A percentile compares a stretch with the other conserved stretches of the same genome.
Evolutionary conservation across 1,140 invertebrate genomes (phyloP).

Genomic region (Musca vetustissima): DNA sequence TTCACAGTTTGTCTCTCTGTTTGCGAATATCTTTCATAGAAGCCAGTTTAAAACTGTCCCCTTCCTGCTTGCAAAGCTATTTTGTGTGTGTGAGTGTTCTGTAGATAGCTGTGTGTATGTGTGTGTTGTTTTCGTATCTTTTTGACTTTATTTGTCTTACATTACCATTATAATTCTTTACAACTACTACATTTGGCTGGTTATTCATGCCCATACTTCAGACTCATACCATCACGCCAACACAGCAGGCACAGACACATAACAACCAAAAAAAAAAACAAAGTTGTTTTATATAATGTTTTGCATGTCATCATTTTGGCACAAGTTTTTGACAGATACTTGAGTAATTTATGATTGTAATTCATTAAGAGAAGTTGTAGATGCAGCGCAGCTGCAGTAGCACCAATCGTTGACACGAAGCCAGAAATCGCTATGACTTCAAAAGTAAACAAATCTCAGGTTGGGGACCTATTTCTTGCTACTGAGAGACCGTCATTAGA

Average conservation of each 20-base stretch:
- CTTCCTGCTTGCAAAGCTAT: neutral
- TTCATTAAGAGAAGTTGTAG: slow-evolving; percentile 23
- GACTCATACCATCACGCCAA: neutral
- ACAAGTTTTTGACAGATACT: slow-evolving; percentile 28
- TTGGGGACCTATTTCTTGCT: too few relatives aligned
- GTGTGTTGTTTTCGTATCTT: slow-evolving; percentile 12
- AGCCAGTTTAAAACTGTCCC: too few relatives aligned
- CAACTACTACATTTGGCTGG: too few relatives aligned
- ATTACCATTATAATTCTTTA: slow-evolving; percentile 15
- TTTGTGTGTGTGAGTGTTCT: neutral
- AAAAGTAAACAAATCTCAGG: too few relatives aligned
- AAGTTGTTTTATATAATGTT: slow-evolving; percentile 20
- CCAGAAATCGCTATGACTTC: neutral
- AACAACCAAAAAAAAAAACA: neutral
- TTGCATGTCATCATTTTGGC: slow-evolving; percentile 29
- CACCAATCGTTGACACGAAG: neutral
- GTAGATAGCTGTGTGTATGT: neutral
- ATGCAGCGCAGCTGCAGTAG: neutral
- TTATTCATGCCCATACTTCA: slow-evolving; percentile 1
- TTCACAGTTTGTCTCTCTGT: neutral
- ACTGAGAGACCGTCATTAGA: too few relatives aligned
- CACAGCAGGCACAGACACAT: neutral
- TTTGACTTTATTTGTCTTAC: slow-evolving; percentile 11
- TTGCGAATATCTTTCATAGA: neutral
- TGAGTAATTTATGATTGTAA: slow-evolving; percentile 29